Conservation (phyloP, 2,797 vertebrate genomes). For the Yasuhikotakia modesta region DNA sequence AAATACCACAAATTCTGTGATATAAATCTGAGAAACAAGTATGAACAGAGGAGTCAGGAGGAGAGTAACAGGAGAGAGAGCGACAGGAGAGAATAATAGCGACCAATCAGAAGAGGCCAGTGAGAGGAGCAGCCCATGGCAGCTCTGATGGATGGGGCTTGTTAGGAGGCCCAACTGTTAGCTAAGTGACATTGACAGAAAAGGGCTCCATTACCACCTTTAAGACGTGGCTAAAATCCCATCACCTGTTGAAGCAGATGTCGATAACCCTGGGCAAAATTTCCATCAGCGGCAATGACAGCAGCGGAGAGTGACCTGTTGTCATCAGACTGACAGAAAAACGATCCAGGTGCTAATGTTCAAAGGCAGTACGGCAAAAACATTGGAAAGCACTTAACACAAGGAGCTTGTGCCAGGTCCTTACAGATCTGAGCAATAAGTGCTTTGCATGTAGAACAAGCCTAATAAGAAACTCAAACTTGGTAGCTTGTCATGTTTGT, state of each 20-base stretch:
- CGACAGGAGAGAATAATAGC: slow-evolving; percentile 1
- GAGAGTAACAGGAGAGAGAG: too few relatives aligned
- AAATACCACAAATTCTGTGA: background rate
- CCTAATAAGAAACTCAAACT: slow-evolving; percentile 4
- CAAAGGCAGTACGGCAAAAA: slow-evolving; percentile 18
- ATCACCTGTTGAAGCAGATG: slow-evolving; percentile 65
- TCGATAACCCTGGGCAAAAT: slow-evolving; percentile 45
- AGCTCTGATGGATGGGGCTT: slow-evolving; percentile 77
- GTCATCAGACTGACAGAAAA: slow-evolving; percentile 6
- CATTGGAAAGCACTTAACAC: slow-evolving; percentile 31
- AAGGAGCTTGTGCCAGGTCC: slow-evolving; percentile 7
- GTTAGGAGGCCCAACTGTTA: slow-evolving; percentile 76
- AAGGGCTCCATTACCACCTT: slow-evolving; percentile 78
- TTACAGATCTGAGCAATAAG: slow-evolving; percentile 28
- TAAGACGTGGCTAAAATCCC: slow-evolving; percentile 77
- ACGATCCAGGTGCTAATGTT: background rate
- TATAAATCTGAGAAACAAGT: background rate
- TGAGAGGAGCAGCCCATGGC: slow-evolving; percentile 50
- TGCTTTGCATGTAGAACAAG: slow-evolving; percentile 26
- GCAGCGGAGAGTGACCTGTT: slow-evolving; percentile 4
- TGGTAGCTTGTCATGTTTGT: background rate
- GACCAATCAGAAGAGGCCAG: slow-evolving; percentile 32
- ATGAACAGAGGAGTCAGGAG: background rate
- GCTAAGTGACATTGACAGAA: slow-evolving; percentile 81
- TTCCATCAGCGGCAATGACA: slow-evolving; percentile 26